A percentile compares a stretch with the other conserved stretches of the same genome.
These are phyloP conservation scores for Anagyrus pseudococci DNA, from an alignment of 2,888 invertebrate genomes.

Conservation along the genomic window DNA sequence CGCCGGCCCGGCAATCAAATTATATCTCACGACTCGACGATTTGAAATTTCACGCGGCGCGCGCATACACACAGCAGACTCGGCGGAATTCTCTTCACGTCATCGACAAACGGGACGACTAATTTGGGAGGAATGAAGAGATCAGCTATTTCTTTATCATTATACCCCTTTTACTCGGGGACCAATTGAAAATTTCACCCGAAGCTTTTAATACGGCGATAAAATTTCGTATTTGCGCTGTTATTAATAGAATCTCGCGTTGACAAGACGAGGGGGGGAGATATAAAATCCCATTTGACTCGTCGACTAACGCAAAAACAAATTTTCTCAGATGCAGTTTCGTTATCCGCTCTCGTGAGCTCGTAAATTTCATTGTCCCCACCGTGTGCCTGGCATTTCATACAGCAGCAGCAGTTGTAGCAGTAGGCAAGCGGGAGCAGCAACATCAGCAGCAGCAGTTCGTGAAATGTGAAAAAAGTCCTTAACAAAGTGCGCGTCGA, in stretches of 20 bases:
- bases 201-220: too few species aligned
- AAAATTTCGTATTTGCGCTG: too few species aligned
- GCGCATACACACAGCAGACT: neutral
- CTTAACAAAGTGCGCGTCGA: neutral
- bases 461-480: slow-evolving; percentile 20
- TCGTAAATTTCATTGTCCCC: slow-evolving; percentile 39
- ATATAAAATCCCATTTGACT: too few species aligned
- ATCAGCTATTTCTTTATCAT: too few species aligned
- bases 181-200: too few species aligned
- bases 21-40: neutral
- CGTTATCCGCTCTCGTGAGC: slow-evolving; percentile 35
- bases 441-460: slow-evolving; percentile 3
- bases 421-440: neutral
- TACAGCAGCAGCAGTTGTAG: too few species aligned
- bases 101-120: neutral
- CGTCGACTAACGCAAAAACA: too few species aligned
- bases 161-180: too few species aligned
- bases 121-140: neutral
- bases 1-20: slow-evolving; percentile 10
- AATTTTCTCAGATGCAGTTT: slow-evolving; percentile 36
- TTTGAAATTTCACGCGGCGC: neutral
- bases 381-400: slow-evolving; percentile 25
- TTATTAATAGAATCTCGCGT: too few species aligned
- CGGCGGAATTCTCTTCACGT: neutral
- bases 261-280: too few species aligned